Percentiles rank a stretch among this genome's conserved stretches.
Evolutionary conservation across 2,888 invertebrate genomes (phyloP).

Genomic region (Tenthredo mesomela): DNA sequence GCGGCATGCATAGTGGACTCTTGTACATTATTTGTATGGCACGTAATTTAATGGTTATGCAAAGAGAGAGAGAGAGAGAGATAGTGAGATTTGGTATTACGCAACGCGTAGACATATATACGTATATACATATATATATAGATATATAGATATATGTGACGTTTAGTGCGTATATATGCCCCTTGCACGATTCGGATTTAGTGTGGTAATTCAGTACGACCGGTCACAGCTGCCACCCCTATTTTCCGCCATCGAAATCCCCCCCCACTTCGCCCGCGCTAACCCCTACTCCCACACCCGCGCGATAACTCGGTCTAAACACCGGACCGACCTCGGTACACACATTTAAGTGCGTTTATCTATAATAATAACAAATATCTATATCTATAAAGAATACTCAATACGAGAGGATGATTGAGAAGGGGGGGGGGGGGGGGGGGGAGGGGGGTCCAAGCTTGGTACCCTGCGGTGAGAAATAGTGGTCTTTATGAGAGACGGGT

Average conservation of each 20-base stretch:
- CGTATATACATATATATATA: not conserved
- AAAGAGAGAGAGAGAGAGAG: not conserved
- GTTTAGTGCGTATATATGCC: not conserved
- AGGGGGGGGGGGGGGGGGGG: no score
- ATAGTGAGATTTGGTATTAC: not conserved
- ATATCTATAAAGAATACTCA: not conserved
- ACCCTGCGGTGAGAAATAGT: no score
- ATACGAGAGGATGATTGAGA: no score
- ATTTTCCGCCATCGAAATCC: slow-evolving; percentile 37
- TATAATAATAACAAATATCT: not conserved
- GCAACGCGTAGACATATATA: not conserved
- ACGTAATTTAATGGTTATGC: slow-evolving; percentile 46
- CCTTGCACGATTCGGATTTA: slow-evolving; percentile 8
- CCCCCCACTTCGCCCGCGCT: not conserved
- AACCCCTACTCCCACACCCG: not conserved
- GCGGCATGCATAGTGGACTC: not conserved
- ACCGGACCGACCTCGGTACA: not conserved
- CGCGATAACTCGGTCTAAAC: not conserved
- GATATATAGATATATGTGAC: not conserved
- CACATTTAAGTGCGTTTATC: not conserved
- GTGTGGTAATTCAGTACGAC: slow-evolving; percentile 38
- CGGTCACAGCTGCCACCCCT: slow-evolving; percentile 33
- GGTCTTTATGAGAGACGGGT: no score
- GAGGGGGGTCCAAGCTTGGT: no score
- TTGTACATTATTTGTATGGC: slow-evolving; percentile 46